Evolutionary conservation across 1,140 invertebrate genomes (phyloP), one percentile per base, ranked within the genome.

Genomic region (Marisa cornuarietis): DNA sequence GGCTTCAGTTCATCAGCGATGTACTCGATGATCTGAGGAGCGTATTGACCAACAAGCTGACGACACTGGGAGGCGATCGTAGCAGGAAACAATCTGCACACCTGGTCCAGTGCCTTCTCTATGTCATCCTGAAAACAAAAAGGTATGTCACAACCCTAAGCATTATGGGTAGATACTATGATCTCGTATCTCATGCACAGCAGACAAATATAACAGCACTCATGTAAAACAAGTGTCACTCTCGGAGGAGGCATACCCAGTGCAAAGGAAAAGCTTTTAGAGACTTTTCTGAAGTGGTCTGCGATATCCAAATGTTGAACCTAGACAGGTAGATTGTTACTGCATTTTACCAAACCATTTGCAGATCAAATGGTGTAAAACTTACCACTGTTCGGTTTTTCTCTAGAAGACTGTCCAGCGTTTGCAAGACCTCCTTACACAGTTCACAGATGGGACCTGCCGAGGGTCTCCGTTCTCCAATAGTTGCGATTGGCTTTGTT

Each of bases 11-110:
- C 78, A 52, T 82, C 65, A 8, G 80, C 20, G 24, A 85, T 66
- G 3, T 84, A 69, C 26, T 81, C 18, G 26, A 85, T 78, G 63
- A 85, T 77, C 18, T 66, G 54, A 1, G 66, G 61, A 24, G 77
- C 68, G 62, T 84, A 85, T 63, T 72, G 54, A 18, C 68, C 69
- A 24, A 85, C 81, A 73, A 85, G 78, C n/a, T 42, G n/a, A 7
- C 22, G 68, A 76, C 84, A 85, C 61, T 84, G 79, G 22, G 58
- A 26, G 8, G 11, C 7, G 10, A 83, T 51, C 11, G 77, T 76
- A 11, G 49, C 49, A 18, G 82, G 84, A 18, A 85, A 73, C 11
- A 80, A 9, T 72, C 72, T 63, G 78, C 84, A 85, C 20, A 83
- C 80, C 61, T 83, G n/a, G 18, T 85, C 79, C 26, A 85, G 52